Evolutionary conservation across 2,113 vertebrate genomes (phyloP).

Genomic region (Lynx canadensis): DNA sequence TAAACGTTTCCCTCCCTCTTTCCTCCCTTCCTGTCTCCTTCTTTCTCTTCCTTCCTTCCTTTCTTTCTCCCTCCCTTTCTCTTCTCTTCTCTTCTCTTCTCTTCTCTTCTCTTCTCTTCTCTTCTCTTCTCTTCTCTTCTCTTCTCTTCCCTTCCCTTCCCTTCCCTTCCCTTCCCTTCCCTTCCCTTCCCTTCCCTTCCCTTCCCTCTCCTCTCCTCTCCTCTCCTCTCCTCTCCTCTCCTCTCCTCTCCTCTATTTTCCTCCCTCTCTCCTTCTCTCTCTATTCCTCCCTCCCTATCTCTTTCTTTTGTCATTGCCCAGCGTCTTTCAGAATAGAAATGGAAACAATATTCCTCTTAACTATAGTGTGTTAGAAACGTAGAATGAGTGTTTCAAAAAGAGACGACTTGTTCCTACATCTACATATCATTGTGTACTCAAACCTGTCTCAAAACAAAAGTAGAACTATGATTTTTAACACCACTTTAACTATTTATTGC

Average conservation of each 20-base stretch:
- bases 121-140: no score
- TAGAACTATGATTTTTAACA: background rate
- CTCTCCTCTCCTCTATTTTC: no score
- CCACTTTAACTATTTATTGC: background rate
- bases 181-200: no score
- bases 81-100: background rate
- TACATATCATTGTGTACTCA: background rate
- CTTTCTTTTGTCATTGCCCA: background rate
- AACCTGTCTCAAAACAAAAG: constrained; percentile 1
- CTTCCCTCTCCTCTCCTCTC: background rate
- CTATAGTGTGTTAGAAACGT: constrained; percentile 2
- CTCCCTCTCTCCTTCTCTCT: background rate
- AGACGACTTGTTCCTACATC: background rate
- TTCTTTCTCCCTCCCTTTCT: fast-evolving
- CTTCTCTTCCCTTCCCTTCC: background rate
- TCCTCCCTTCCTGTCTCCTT: fast-evolving
- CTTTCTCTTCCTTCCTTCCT: background rate
- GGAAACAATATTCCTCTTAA: constrained; percentile 25
- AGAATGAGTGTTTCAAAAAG: constrained; percentile 10
- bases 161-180: background rate
- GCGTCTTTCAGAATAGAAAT: constrained; percentile 11
- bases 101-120: fast-evolving
- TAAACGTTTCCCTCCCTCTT: background rate
- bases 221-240: no score
- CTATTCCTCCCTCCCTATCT: no score